Percentiles rank a stretch among this genome's conserved stretches.
Evolutionary conservation across 2,113 vertebrate species (phyloP).

Genomic region (Cyprinodon brontotheroides): DNA sequence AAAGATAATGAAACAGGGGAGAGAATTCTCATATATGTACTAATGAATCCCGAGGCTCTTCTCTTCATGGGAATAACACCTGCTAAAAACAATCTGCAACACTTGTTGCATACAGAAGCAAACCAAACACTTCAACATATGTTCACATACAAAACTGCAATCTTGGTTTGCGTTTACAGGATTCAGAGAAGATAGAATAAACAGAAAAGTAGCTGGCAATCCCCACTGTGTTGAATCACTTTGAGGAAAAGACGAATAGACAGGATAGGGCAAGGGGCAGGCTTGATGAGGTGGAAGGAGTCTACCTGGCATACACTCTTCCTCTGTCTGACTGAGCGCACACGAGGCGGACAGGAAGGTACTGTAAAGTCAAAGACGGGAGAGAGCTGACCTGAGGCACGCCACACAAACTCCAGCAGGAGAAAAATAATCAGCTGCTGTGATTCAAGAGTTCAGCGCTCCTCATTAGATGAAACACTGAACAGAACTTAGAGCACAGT

Average conservation of each 20-base stretch:
- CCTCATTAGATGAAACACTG: constrained; percentile 39
- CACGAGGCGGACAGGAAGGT: constrained; percentile 52
- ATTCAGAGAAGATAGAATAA: constrained; percentile 6
- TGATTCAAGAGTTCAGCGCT: constrained; percentile 51
- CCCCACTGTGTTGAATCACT: constrained; percentile 42
- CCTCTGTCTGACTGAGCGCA: constrained; percentile 41
- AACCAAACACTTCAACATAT: constrained; percentile 26
- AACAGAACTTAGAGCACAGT: not conserved
- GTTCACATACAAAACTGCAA: not conserved
- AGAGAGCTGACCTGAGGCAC: constrained; percentile 48
- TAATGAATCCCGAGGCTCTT: constrained; percentile 18
- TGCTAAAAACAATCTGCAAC: constrained; percentile 20
- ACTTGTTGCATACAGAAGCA: not conserved
- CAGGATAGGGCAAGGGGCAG: constrained; percentile 51
- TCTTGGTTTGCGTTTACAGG: not conserved
- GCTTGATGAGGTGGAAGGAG: constrained; percentile 69
- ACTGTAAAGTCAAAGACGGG: constrained; percentile 27
- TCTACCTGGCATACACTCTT: constrained; percentile 57
- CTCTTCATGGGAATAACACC: constrained; percentile 17
- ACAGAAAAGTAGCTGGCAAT: constrained; percentile 22
- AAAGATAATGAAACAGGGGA: constrained; percentile 39
- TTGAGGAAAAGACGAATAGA: constrained; percentile 48
- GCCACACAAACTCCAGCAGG: constrained; percentile 46
- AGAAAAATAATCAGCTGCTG: constrained; percentile 57
- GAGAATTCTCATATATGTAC: constrained; percentile 14